phyloP scores from a whole-genome alignment of 2,797 vertebrate species.

The Arrhamphus sclerolepis region DNA sequence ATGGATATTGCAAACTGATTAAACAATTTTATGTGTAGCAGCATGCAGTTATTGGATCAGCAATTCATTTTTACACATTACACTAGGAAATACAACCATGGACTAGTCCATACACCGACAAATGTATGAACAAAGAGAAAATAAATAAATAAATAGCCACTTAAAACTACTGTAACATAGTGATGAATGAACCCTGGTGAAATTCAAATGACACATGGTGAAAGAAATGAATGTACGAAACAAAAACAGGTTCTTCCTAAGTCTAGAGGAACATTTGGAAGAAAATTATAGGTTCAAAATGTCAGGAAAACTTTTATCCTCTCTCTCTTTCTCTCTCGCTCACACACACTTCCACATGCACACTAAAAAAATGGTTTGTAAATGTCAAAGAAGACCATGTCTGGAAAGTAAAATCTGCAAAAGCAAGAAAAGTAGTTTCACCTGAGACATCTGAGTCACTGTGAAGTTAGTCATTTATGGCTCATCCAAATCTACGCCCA shows the following conservation, averaged over 20 bases:
- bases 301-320: constrained; percentile 16
- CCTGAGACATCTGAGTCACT: neutral
- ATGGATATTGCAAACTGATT: no score
- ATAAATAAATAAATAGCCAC: no score
- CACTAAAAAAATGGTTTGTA: constrained; percentile 3
- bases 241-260: constrained; percentile 7
- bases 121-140: no score
- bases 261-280: neutral
- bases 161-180: no score
- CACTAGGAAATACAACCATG: no score
- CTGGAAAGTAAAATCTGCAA: neutral
- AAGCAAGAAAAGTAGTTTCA: neutral
- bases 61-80: no score
- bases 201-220: constrained; percentile 31
- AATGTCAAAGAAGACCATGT: constrained; percentile 49
- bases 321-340: neutral
- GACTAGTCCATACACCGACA: no score
- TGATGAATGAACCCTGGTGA: neutral
- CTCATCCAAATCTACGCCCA: no score
- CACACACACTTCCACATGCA: no score
- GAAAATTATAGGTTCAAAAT: constrained; percentile 35
- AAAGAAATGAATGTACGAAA: neutral
- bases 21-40: no score
- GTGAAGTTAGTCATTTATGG: no score
- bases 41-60: no score